phyloP scores from a whole-genome alignment of 2,113 vertebrate species.

The Penelope pileata region DNA sequence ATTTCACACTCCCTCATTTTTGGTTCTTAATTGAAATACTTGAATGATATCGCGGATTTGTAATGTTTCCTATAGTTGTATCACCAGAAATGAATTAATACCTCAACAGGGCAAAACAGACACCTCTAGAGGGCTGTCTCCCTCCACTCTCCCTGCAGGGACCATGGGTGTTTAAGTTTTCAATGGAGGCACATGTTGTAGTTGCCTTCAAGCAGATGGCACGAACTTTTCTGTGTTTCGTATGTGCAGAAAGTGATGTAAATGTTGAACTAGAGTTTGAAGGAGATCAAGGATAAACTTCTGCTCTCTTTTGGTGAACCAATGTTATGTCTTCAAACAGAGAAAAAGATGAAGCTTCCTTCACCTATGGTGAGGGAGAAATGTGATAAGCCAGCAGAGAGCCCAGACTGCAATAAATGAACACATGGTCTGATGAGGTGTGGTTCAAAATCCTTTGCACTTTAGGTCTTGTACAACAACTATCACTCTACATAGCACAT shows the following conservation, averaged over 20 bases:
- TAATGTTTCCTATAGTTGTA: background rate
- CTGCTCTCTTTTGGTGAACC: background rate
- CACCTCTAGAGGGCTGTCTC: conserved; percentile 45
- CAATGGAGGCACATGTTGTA: background rate
- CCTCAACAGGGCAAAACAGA: background rate
- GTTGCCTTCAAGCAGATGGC: background rate
- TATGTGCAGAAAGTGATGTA: background rate
- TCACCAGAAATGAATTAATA: background rate
- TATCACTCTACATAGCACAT: background rate
- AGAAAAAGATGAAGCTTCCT: background rate
- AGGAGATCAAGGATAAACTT: background rate
- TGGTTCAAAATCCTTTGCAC: background rate
- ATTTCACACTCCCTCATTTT: background rate
- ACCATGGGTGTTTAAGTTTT: background rate
- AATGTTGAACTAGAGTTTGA: background rate
- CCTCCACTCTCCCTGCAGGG: background rate
- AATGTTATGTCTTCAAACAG: background rate
- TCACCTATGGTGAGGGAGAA: background rate
- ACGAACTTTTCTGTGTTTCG: background rate
- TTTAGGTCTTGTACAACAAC: background rate
- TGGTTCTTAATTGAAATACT: background rate
- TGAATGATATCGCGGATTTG: background rate
- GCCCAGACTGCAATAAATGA: background rate
- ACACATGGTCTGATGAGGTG: background rate
- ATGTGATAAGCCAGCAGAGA: background rate